Evolutionary conservation across 2,888 invertebrate genomes (phyloP), one percentile per base, ranked within the genome.

Genomic region (Agonopterix alstromeriana): DNA sequence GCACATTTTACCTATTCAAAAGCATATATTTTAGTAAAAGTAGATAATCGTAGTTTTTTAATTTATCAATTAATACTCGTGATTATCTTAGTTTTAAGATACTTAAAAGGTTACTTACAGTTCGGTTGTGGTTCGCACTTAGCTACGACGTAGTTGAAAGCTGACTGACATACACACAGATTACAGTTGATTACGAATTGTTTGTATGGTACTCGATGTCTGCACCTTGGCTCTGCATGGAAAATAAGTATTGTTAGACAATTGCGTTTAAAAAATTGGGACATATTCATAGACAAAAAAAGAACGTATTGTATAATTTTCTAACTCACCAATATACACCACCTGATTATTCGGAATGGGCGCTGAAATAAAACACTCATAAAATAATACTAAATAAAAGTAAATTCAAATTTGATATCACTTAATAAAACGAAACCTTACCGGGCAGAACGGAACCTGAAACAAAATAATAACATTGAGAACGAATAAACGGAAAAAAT

Each of bases 131-230:
- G 55, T 8, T 49, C 53, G 47, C 70, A 70, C 36, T 55, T 60
- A 8, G 65, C 61, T 11, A 65, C 47, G 17, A 70, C 64, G 48
- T 56, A 63, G 52, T 54, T 57, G 60, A 54, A 70, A 11, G 66
- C 54, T 8, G 53, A 47, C 40, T 58, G 53, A 49, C 68, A 70
- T 4, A 47, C 48, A 49, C 67, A 70, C 44, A 57, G 44, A 45
- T 53, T 53, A 49, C 65, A 67, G n/a, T 52, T 57, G 0, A 47
- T 45, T 8, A 51, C 44, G 55, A 63, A 67, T 12, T 55, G 52
- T 47, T 60, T 50, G 43, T 57, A 45, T 3, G 68, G 68, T 7
- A 49, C 42, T 12, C 50, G 56, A 46, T 55, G 50, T 11, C 59
- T 60, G 50, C 69, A 70, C 43, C 48, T 57, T 5, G 64, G 65